Conservation (phyloP, 2,113 vertebrate species). For the Pomatorhinus ruficollis region DNA sequence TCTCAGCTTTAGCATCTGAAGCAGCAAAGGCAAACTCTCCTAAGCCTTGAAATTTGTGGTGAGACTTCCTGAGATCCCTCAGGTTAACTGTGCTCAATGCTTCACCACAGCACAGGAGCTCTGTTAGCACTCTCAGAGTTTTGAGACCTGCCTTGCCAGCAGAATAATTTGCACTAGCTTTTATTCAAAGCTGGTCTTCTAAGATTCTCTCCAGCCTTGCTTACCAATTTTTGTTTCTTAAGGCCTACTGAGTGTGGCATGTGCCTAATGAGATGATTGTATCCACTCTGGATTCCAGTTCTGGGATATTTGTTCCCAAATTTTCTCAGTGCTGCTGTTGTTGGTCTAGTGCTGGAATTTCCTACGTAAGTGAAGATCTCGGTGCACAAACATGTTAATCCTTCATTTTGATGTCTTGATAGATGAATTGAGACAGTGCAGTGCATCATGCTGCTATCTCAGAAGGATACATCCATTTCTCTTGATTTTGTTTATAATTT, state of each 20-base stretch:
- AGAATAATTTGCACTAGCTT: not conserved
- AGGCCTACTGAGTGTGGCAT: not conserved
- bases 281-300: not conserved
- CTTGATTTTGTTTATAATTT: constrained; percentile 18
- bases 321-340: not conserved
- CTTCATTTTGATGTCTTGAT: not conserved
- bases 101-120: not conserved
- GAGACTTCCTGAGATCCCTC: not conserved
- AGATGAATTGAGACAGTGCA: not conserved
- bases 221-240: not conserved
- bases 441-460: not conserved
- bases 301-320: not conserved
- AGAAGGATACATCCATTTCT: constrained; percentile 4
- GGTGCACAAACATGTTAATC: not conserved
- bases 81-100: not conserved
- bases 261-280: not conserved
- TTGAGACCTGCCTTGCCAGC: not conserved
- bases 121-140: not conserved
- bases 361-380: not conserved
- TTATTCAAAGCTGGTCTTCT: not conserved
- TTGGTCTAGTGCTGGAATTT: not conserved
- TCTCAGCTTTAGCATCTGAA: not conserved
- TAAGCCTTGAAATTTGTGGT: not conserved
- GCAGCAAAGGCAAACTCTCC: not conserved
- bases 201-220: not conserved